phyloP scores from a whole-genome alignment of 2,113 vertebrate species.

The Pavo muticus region DNA sequence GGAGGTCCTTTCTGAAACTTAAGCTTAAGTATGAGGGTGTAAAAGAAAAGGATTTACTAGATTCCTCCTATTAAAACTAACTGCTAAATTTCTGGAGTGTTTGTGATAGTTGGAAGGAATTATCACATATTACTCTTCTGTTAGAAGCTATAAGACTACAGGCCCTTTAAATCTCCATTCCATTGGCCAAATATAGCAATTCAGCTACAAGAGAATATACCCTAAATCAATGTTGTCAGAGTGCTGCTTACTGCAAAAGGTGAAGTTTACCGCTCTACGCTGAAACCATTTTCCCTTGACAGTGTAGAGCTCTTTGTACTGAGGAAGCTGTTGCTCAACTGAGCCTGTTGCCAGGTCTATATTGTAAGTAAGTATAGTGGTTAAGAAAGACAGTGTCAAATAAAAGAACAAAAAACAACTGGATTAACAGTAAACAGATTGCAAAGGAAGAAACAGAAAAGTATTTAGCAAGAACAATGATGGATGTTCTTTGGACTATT shows the following conservation, averaged over 20 bases:
- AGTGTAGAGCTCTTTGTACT: fast-evolving
- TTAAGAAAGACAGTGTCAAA: neutral
- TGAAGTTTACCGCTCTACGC: neutral
- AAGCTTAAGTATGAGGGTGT: neutral
- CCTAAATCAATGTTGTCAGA: neutral
- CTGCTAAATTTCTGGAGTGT: neutral
- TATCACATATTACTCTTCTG: neutral
- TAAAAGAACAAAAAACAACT: neutral
- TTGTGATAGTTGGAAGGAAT: neutral
- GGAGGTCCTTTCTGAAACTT: neutral
- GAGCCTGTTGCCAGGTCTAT: neutral
- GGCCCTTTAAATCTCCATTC: neutral
- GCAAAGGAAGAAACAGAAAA: neutral
- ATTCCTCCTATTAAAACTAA: neutral
- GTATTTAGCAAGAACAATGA: neutral
- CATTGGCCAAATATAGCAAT: neutral
- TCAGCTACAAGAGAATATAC: neutral
- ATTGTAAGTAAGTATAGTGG: neutral
- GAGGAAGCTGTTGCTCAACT: neutral
- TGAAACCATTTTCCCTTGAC: neutral
- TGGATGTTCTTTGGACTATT: neutral
- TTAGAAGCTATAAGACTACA: neutral
- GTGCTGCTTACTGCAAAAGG: neutral
- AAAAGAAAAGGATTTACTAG: neutral
- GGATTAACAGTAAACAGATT: neutral